phyloP scores from a whole-genome alignment of 2,797 vertebrate species.

The Taenioides sp. region DNA sequence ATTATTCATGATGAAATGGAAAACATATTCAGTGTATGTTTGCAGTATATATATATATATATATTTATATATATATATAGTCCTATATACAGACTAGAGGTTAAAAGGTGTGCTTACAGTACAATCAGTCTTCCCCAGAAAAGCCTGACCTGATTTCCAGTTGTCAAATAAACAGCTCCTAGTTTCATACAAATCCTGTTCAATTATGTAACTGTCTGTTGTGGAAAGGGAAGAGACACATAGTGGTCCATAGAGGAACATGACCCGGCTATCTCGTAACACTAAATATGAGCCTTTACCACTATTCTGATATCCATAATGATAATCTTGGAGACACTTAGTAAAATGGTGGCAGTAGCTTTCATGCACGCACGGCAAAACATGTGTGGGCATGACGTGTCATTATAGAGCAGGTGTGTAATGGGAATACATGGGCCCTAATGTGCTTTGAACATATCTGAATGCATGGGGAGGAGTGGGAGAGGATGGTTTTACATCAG shows the following conservation, averaged over 20 bases:
- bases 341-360: background rate
- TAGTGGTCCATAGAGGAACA: constrained; percentile 32
- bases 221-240: constrained; percentile 51
- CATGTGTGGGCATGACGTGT: constrained; percentile 5
- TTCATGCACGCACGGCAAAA: background rate
- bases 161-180: constrained; percentile 67
- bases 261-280: constrained; percentile 21
- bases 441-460: background rate
- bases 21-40: too few relatives aligned
- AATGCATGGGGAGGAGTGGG: constrained; percentile 4
- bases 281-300: constrained; percentile 13
- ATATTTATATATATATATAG: background rate
- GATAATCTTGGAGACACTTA: background rate
- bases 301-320: constrained; percentile 12
- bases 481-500: constrained; percentile 16
- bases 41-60: too few relatives aligned
- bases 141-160: constrained; percentile 67
- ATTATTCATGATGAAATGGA: too few relatives aligned
- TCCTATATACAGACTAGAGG: constrained; percentile 2
- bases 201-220: constrained; percentile 65
- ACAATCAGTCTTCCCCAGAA: constrained; percentile 40
- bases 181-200: constrained; percentile 45
- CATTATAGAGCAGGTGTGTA: constrained; percentile 5
- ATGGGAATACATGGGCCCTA: background rate
- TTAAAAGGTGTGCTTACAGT: constrained; percentile 49